phyloP scores from a whole-genome alignment of 2,113 vertebrate genomes.

The Syrmaticus mikado region DNA sequence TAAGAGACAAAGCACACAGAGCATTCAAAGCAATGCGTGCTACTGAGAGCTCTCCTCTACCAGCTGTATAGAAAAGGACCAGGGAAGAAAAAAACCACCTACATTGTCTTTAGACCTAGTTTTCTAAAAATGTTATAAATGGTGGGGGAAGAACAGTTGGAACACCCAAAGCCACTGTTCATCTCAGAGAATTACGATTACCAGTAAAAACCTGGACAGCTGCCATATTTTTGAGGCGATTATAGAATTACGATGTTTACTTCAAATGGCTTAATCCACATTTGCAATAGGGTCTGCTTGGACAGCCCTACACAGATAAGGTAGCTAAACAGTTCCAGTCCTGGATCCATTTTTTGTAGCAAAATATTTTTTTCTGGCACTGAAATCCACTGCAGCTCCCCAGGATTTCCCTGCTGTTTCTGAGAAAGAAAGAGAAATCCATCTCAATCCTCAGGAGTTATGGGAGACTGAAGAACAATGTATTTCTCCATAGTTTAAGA shows the following conservation, averaged over 20 bases:
- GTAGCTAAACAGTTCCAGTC: background rate
- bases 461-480: constrained; percentile 17
- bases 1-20: background rate
- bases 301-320: background rate
- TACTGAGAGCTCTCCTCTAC: background rate
- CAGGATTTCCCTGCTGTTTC: background rate
- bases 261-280: background rate
- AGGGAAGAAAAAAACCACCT: background rate
- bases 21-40: background rate
- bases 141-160: background rate
- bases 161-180: background rate
- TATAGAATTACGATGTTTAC: background rate
- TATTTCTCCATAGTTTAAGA: constrained; percentile 12
- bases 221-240: background rate
- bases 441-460: constrained; percentile 22
- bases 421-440: constrained; percentile 31
- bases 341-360: background rate
- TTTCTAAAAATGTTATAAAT: background rate
- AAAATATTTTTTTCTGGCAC: background rate
- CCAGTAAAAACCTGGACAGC: background rate
- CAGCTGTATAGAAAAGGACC: background rate
- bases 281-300: background rate
- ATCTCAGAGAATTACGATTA: background rate
- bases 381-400: background rate
- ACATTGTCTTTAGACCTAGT: background rate